These are phyloP conservation scores for Ectemnius lituratus DNA, from an alignment of 2,888 invertebrate species.

Conservation along the genomic window DNA sequence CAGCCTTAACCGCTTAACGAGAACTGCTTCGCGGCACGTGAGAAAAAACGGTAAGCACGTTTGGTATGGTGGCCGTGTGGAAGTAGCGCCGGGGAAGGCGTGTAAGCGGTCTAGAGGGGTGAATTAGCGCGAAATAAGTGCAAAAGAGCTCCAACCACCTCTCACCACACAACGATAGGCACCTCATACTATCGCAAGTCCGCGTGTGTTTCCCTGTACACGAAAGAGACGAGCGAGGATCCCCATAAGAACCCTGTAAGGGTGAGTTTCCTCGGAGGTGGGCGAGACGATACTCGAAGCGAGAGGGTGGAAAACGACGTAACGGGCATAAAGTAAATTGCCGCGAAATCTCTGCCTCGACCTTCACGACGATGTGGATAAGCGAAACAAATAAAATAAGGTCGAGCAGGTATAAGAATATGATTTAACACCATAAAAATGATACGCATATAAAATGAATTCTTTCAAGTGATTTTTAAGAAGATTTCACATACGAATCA, in stretches of 20 bases:
- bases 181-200: slow-evolving; percentile 29
- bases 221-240: slow-evolving; percentile 27
- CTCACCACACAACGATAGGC: slow-evolving; percentile 50
- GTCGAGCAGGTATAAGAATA: slow-evolving; percentile 42
- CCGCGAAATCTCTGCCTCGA: slow-evolving; percentile 68
- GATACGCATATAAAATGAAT: neutral
- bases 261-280: slow-evolving; percentile 51
- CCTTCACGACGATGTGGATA: slow-evolving; percentile 54
- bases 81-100: slow-evolving; percentile 37
- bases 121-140: slow-evolving; percentile 75
- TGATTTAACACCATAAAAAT: slow-evolving; percentile 48
- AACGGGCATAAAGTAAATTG: slow-evolving; percentile 72
- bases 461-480: no score
- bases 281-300: slow-evolving; percentile 55
- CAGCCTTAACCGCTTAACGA: slow-evolving; percentile 74
- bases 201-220: slow-evolving; percentile 7
- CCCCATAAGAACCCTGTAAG: slow-evolving; percentile 53
- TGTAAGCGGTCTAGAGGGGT: slow-evolving; percentile 74
- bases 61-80: slow-evolving; percentile 36
- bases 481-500: no score
- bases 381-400: slow-evolving; percentile 70
- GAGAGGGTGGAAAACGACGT: slow-evolving; percentile 66
- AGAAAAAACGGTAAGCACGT: slow-evolving; percentile 68
- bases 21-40: slow-evolving; percentile 76
- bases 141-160: slow-evolving; percentile 51